A percentile compares a stretch with the other conserved stretches of the same genome.
Conservation (phyloP, 2,113 vertebrate genomes). For the Chionodraco myersi region DNA sequence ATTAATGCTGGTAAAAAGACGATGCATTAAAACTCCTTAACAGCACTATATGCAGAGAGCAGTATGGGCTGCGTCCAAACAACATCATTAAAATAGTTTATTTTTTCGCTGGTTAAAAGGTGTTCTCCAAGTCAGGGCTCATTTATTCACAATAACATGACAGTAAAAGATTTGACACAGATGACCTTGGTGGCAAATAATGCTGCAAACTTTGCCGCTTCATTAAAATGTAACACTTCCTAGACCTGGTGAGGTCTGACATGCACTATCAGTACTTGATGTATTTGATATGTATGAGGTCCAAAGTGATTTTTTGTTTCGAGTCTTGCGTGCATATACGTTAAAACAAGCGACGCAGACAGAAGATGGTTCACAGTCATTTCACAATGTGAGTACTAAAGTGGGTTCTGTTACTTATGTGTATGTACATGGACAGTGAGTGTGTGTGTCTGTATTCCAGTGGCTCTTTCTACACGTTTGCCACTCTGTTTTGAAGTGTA, state of each 20-base stretch:
- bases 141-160: conserved; percentile 49
- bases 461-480: conserved; percentile 55
- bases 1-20: conserved; percentile 58
- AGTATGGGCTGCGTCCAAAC: conserved; percentile 40
- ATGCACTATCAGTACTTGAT: conserved; percentile 54
- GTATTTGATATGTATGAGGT: conserved; percentile 29
- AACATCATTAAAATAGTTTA: conserved; percentile 24
- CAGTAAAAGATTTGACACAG: conserved; percentile 42
- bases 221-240: conserved; percentile 13
- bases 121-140: conserved; percentile 46
- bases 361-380: conserved; percentile 67
- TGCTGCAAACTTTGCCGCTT: conserved; percentile 9
- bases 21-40: conserved; percentile 41
- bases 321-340: conserved; percentile 61
- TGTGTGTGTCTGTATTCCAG: conserved; percentile 56
- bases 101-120: conserved; percentile 59
- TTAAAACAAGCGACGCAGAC: conserved; percentile 70
- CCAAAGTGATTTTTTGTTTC: conserved; percentile 49
- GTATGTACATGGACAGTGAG: conserved; percentile 69
- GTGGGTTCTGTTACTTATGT: conserved; percentile 62
- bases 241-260: conserved; percentile 36
- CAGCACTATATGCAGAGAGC: conserved; percentile 57
- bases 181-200: conserved; percentile 38
- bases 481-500: conserved; percentile 56
- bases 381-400: conserved; percentile 75